Evolutionary conservation across 2,113 vertebrate genomes (phyloP).

Genomic region (Menidia beryllina): DNA sequence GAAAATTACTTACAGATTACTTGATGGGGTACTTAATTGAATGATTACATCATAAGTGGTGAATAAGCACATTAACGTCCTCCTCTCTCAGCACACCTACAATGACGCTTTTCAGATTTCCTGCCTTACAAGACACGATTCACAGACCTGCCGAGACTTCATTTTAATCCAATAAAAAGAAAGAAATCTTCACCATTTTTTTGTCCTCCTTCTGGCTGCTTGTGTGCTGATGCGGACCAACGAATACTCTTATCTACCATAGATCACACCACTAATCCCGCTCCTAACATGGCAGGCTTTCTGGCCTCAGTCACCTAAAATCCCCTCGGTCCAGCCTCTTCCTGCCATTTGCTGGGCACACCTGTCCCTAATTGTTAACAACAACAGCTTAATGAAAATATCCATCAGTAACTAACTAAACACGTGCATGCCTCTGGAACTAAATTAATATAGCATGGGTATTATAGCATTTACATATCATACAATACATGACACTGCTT

Average conservation of each 20-base stretch:
- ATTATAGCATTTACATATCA: neutral
- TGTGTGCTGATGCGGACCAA: slow-evolving; percentile 2
- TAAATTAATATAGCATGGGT: too few species aligned
- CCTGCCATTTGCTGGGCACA: slow-evolving; percentile 30
- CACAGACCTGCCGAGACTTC: neutral
- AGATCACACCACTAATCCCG: slow-evolving; percentile 54
- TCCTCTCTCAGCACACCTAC: neutral
- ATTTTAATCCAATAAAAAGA: neutral
- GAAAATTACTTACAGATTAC: too few species aligned
- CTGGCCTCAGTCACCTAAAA: slow-evolving; percentile 53
- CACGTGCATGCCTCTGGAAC: neutral
- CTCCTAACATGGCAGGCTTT: slow-evolving; percentile 48
- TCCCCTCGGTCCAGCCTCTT: slow-evolving; percentile 47
- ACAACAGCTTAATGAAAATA: slow-evolving; percentile 31
- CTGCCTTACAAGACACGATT: neutral
- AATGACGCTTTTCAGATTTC: neutral
- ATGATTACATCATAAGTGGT: neutral
- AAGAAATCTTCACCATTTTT: neutral
- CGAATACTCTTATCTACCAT: slow-evolving; percentile 18
- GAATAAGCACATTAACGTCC: neutral
- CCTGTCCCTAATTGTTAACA: slow-evolving; percentile 35
- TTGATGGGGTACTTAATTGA: neutral
- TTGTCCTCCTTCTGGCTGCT: neutral
- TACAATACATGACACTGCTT: neutral
- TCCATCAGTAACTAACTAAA: slow-evolving; percentile 21